Conservation (phyloP, 2,888 invertebrate species). For the Dastarcus helophoroides region DNA sequence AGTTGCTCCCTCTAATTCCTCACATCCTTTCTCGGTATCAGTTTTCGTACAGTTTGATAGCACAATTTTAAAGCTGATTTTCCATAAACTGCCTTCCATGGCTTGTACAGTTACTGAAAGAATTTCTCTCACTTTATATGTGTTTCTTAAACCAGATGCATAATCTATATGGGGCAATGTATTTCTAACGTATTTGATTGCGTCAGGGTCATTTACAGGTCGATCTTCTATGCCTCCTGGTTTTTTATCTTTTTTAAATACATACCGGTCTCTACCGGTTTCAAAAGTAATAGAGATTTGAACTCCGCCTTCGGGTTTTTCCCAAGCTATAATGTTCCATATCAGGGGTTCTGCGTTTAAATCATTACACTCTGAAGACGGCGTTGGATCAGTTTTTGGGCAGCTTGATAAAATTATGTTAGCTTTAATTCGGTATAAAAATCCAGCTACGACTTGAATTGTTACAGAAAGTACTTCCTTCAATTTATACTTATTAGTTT, state of each 20-base stretch:
- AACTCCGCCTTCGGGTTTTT: too few relatives aligned
- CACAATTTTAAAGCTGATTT: conserved; percentile 49
- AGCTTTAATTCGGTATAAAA: conserved; percentile 45
- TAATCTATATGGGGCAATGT: too few relatives aligned
- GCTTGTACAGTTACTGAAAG: conserved; percentile 39
- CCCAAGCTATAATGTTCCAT: too few relatives aligned
- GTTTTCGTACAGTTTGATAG: conserved; percentile 41
- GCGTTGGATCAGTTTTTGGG: conserved; percentile 27
- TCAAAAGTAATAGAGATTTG: too few relatives aligned
- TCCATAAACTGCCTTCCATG: conserved; percentile 45
- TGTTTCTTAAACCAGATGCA: too few relatives aligned
- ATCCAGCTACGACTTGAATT: conserved; percentile 44
- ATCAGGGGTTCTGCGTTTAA: too few relatives aligned
- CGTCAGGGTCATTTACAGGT: too few relatives aligned
- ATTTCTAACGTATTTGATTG: too few relatives aligned
- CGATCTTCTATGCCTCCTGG: too few relatives aligned
- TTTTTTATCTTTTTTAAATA: too few relatives aligned
- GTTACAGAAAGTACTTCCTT: conserved; percentile 38
- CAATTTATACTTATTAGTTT: conserved; percentile 23
- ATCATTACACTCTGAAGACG: too few relatives aligned
- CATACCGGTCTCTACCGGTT: too few relatives aligned
- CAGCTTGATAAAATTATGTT: conserved; percentile 47
- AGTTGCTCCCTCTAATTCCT: conserved; percentile 22
- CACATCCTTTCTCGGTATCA: conserved; percentile 20
- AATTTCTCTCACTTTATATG: conserved; percentile 34